Percentiles rank a stretch among this genome's conserved stretches.
Conservation (phyloP, 1,140 invertebrate genomes). For the Saccostrea glomerata region DNA sequence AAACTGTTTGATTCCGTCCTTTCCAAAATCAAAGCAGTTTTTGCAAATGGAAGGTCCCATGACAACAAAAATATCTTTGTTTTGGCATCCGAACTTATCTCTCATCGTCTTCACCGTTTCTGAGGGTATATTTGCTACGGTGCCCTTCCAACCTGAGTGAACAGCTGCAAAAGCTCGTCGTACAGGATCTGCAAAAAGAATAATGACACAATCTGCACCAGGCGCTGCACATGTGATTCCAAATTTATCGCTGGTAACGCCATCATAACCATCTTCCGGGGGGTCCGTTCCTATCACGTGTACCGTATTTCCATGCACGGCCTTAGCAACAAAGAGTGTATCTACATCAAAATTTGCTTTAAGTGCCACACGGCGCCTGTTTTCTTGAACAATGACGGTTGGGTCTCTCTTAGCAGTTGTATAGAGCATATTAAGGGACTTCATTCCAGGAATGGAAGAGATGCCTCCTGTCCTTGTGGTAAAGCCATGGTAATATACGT, state of each 20-base stretch:
- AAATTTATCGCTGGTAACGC: slow-evolving; percentile 52
- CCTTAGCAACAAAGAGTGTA: slow-evolving; percentile 48
- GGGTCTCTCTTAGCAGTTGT: slow-evolving; percentile 60
- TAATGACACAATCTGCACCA: slow-evolving; percentile 64
- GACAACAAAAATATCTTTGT: slow-evolving; percentile 58
- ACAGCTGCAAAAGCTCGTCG: slow-evolving; percentile 57
- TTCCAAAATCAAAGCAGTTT: slow-evolving; percentile 57
- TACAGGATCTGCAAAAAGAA: slow-evolving; percentile 66
- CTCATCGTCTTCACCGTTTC: slow-evolving; percentile 58
- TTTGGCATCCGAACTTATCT: slow-evolving; percentile 47
- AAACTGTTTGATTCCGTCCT: slow-evolving; percentile 50
- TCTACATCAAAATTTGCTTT: slow-evolving; percentile 52
- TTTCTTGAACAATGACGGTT: slow-evolving; percentile 58
- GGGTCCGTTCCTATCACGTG: slow-evolving; percentile 51
- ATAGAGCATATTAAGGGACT: slow-evolving; percentile 59
- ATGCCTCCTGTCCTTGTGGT: slow-evolving; percentile 61
- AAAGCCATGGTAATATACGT: slow-evolving; percentile 64
- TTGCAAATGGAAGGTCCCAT: slow-evolving; percentile 60
- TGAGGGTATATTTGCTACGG: slow-evolving; percentile 53
- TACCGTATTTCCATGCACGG: slow-evolving; percentile 61
- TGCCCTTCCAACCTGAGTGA: slow-evolving; percentile 66
- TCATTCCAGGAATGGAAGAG: slow-evolving; percentile 53
- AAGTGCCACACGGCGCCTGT: slow-evolving; percentile 56
- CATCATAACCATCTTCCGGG: slow-evolving; percentile 61
- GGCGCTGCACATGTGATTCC: slow-evolving; percentile 62